Evolutionary conservation across 2,888 invertebrate genomes (phyloP), one percentile per base, ranked within the genome.

Genomic region (Neelides folsomi): DNA sequence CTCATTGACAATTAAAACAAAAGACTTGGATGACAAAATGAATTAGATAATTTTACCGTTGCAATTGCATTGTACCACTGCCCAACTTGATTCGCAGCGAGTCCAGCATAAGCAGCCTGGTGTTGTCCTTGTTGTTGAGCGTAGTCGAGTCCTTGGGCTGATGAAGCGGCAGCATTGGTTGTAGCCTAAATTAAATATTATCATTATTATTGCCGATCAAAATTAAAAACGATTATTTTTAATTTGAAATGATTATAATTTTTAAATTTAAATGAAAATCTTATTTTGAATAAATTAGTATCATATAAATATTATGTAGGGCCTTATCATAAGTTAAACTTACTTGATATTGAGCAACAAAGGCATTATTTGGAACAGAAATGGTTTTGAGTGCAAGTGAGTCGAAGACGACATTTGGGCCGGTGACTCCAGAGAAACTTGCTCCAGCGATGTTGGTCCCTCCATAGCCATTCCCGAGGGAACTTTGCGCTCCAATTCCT

Each of bases 61-160:
- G 63, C 63, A 44, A 63, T 58, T 1, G 61, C 41, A 41, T 63
- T 63, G 53, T 63, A 63, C 61, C 61, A 63, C 9, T 56, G 48
- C 0, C 57, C 57, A 7, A 54, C 63, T 51, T 58, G 56, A 36
- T 59, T 59, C 9, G 63, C 63, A 1, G 58, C 51, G 3, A 49
- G 37, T 9, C 34, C 54, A 15, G 54, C 54, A 13, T 54, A 47
- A 0, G 63, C 63, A 1, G 63, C 58, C 0, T 46, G 0, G 45
- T 61, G 60, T 47, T 63, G 63, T 10, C 63, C 63, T 13, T 59
- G 55, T 49, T 63, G 63, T 48, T 61, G 60, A 9, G 57, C 45
- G 18, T 54, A 54, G 47, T 63, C 60, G 10, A 63, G 38, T 1
- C 54, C 51, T 27, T 45, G 49, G 12, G 55, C 59, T 13, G 59